These are phyloP conservation scores for Glomeris marginata DNA, from an alignment of 2,888 invertebrate genomes.

Conservation along the genomic window DNA sequence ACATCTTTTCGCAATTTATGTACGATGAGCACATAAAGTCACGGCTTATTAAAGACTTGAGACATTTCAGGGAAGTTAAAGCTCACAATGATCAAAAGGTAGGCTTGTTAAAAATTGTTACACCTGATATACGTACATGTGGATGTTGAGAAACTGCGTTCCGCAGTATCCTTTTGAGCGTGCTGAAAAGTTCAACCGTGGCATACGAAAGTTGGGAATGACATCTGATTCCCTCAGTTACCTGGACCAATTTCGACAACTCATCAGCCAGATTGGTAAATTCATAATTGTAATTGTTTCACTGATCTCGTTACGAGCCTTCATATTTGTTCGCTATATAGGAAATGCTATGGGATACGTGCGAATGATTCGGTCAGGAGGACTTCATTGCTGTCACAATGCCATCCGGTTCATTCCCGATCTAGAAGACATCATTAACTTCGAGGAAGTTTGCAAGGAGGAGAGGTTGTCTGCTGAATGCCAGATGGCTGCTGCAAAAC, in stretches of 20 bases:
- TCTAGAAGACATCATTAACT: conserved; percentile 46
- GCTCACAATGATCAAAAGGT: conserved; percentile 44
- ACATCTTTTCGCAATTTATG: conserved; percentile 89
- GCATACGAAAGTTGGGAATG: conserved; percentile 71
- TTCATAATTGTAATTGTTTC: no score
- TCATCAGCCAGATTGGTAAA: conserved; percentile 87
- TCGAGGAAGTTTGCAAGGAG: conserved; percentile 46
- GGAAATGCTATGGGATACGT: conserved; percentile 92
- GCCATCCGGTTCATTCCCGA: conserved; percentile 79
- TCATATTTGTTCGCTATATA: no score
- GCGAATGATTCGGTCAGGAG: conserved; percentile 82
- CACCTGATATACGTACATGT: no score
- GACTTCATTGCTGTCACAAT: conserved; percentile 78
- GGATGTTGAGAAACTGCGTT: no score
- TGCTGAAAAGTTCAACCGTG: conserved; percentile 85
- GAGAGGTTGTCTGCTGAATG: conserved; percentile 44
- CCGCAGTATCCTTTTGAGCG: conserved; percentile 55
- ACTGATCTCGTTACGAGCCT: no score
- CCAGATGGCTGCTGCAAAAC: conserved; percentile 48
- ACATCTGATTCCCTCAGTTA: conserved; percentile 69
- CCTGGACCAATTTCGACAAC: conserved; percentile 78
- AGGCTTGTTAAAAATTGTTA: conserved; percentile 2
- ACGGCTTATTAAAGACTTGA: conserved; percentile 71
- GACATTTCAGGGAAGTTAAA: conserved; percentile 62
- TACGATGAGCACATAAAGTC: conserved; percentile 97